Evolutionary conservation across 2,888 invertebrate species (phyloP).

Genomic region (Drosophila pullipes): DNA sequence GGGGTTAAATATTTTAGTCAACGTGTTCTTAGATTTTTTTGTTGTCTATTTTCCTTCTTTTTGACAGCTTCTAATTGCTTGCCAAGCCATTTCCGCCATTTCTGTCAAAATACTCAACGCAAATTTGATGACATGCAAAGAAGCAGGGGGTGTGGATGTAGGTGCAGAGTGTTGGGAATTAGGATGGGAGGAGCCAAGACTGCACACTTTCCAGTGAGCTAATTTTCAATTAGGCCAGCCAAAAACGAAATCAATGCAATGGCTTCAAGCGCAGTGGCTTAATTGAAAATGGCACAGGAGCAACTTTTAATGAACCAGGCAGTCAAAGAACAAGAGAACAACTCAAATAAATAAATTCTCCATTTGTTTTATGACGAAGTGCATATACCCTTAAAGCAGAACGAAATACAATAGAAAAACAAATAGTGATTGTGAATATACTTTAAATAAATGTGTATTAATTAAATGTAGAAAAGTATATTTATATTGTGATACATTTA

Average conservation of each 20-base stretch:
- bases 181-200: background rate
- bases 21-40: constrained; percentile 7
- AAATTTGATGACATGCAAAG: constrained; percentile 8
- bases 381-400: constrained; percentile 13
- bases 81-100: constrained; percentile 58
- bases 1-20: constrained; percentile 54
- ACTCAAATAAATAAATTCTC: constrained; percentile 12
- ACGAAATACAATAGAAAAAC: background rate
- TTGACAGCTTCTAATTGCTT: constrained; percentile 74
- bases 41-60: constrained; percentile 23
- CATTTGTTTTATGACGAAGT: background rate
- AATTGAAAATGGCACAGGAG: constrained; percentile 69
- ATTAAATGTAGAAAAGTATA: background rate
- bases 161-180: background rate
- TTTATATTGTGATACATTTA: background rate
- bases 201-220: constrained; percentile 54
- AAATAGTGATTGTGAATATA: background rate
- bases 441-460: too few species aligned
- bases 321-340: constrained; percentile 23
- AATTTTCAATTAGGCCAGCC: constrained; percentile 74
- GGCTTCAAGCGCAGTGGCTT: constrained; percentile 53
- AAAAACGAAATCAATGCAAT: constrained; percentile 72
- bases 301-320: constrained; percentile 72
- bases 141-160: background rate
- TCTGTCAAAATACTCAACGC: constrained; percentile 55